phyloP scores from a whole-genome alignment of 2,113 vertebrate species.

The Apteryx owenii region DNA sequence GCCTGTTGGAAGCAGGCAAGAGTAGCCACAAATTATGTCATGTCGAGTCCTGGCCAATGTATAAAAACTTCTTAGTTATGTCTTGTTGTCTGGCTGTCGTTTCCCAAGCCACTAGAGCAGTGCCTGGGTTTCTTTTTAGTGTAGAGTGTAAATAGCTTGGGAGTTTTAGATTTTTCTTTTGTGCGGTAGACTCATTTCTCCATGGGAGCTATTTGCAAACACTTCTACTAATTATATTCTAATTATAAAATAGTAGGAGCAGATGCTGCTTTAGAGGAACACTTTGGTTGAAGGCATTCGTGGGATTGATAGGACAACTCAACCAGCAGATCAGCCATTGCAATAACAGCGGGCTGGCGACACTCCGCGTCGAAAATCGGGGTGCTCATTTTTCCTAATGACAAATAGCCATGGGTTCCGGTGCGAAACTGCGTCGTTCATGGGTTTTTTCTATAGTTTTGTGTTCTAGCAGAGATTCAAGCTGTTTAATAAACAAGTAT shows the following conservation, averaged over 20 bases:
- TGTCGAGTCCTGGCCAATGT: background rate
- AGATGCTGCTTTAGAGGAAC: slow-evolving; percentile 14
- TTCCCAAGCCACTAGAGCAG: background rate
- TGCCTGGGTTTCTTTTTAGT: background rate
- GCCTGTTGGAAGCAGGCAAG: background rate
- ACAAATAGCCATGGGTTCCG: background rate
- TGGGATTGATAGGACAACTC: background rate
- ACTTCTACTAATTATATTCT: slow-evolving; percentile 10
- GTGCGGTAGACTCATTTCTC: background rate
- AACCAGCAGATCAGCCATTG: background rate
- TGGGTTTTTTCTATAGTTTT: background rate
- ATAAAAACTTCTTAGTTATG: background rate
- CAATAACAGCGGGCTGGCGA: background rate
- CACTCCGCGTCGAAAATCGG: background rate
- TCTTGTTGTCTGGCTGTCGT: background rate
- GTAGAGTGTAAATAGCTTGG: background rate
- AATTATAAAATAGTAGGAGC: slow-evolving; percentile 32
- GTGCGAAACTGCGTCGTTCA: background rate
- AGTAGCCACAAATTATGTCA: background rate
- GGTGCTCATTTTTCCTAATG: background rate
- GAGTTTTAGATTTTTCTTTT: background rate
- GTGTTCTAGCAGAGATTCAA: background rate
- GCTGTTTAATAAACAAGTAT: background rate
- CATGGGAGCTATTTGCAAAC: background rate
- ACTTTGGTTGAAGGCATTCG: background rate